Conservation (phyloP, 2,797 vertebrate species). For the Bradypodion pumilum region DNA sequence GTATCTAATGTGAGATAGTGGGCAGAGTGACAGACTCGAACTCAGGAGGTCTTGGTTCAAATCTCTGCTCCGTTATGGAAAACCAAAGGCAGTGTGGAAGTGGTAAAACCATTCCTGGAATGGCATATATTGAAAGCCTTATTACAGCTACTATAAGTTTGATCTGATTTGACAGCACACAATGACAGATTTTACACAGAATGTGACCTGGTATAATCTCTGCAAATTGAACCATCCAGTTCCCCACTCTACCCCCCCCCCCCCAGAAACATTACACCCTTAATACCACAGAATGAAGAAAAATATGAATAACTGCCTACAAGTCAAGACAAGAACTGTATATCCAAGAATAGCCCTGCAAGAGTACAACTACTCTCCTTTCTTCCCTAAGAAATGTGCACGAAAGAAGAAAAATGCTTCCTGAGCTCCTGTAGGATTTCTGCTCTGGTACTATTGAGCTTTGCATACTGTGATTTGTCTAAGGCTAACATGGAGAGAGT, state of each 20-base stretch:
- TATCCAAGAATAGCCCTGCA: too few species aligned
- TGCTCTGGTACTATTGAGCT: not conserved
- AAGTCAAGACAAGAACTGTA: not conserved
- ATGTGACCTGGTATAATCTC: not conserved
- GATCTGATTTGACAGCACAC: too few species aligned
- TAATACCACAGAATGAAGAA: not conserved
- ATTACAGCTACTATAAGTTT: too few species aligned
- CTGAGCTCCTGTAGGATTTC: not conserved
- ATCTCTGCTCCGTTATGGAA: too few species aligned
- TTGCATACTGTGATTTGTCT: not conserved
- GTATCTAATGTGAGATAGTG: not conserved
- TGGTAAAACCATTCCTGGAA: too few species aligned
- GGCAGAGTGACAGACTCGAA: too few species aligned
- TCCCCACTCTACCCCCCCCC: not conserved
- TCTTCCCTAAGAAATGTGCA: too few species aligned
- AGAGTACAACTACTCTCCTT: too few species aligned
- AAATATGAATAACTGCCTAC: not conserved
- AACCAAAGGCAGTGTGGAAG: too few species aligned
- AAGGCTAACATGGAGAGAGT: not conserved
- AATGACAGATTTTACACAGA: too few species aligned
- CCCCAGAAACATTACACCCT: not conserved
- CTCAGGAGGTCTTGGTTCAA: too few species aligned
- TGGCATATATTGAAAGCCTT: too few species aligned
- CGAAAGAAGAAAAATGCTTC: not conserved
- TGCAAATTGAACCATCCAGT: not conserved